A percentile compares a stretch with the other conserved stretches of the same genome.
Conservation (phyloP, 2,888 invertebrate genomes). For the Drosophila gaucha region DNA sequence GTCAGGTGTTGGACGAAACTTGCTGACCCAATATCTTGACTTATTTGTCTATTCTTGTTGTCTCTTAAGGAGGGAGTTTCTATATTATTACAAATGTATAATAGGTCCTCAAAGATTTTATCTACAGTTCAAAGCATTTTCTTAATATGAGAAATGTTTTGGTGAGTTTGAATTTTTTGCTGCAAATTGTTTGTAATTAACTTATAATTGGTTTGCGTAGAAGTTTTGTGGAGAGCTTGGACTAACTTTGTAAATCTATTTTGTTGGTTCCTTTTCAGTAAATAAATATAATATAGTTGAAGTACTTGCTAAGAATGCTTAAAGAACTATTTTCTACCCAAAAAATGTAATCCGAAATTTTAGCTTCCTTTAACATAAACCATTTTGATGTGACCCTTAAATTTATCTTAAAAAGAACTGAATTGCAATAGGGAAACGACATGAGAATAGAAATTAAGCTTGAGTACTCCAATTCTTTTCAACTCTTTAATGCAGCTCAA, state of each 20-base stretch:
- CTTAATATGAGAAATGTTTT: not conserved
- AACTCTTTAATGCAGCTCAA: not conserved
- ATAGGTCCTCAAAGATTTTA: slow-evolving; percentile 4
- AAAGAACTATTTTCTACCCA: too few species aligned
- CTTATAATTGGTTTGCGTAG: not conserved
- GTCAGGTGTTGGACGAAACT: slow-evolving; percentile 21
- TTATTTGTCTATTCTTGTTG: not conserved
- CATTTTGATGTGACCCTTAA: too few species aligned
- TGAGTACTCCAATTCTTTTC: not conserved
- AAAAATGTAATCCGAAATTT: too few species aligned
- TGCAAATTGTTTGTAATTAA: not conserved
- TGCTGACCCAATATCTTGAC: slow-evolving; percentile 40
- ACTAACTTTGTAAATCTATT: too few species aligned
- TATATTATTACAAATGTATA: slow-evolving; percentile 31
- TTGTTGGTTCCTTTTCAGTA: too few species aligned
- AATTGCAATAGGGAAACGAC: not conserved
- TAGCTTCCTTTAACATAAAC: too few species aligned
- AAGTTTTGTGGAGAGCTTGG: too few species aligned
- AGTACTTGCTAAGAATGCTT: too few species aligned
- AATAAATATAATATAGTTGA: too few species aligned
- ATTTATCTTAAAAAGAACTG: not conserved
- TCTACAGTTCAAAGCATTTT: slow-evolving; percentile 6
- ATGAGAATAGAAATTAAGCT: not conserved
- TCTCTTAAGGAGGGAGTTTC: slow-evolving; percentile 3
- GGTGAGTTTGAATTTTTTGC: not conserved